phyloP scores from a whole-genome alignment of 2,888 invertebrate species.

The Acanthococcus lagerstroemiae region DNA sequence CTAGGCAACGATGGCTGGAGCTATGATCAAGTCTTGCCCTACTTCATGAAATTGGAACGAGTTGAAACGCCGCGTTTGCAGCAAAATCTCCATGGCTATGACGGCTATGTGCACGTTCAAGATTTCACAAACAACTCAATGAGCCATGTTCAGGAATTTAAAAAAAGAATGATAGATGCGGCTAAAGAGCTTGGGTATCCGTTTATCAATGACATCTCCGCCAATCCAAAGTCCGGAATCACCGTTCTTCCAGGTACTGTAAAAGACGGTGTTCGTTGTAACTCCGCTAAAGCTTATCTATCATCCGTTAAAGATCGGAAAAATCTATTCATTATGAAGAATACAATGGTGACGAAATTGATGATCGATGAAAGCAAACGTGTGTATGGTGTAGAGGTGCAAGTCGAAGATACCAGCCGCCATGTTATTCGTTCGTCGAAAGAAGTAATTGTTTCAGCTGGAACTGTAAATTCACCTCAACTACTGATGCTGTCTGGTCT shows the following conservation, averaged over 20 bases:
- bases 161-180: constrained; percentile 47
- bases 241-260: constrained; percentile 32
- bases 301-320: constrained; percentile 52
- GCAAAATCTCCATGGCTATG: not conserved
- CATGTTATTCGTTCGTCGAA: constrained; percentile 53
- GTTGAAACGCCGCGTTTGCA: constrained; percentile 33
- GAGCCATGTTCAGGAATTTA: not conserved
- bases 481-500: constrained; percentile 77
- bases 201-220: not conserved
- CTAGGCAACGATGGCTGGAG: constrained; percentile 55
- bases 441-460: constrained; percentile 78
- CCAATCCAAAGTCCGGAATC: not conserved
- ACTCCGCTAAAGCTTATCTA: constrained; percentile 71
- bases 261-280: constrained; percentile 62
- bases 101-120: not conserved
- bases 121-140: not conserved
- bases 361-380: constrained; percentile 50
- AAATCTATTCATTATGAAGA: constrained; percentile 63
- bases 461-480: constrained; percentile 69
- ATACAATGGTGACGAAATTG: constrained; percentile 58
- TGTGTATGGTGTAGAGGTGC: constrained; percentile 57
- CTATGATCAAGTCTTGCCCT: constrained; percentile 43
- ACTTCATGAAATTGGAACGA: constrained; percentile 42
- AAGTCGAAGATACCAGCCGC: constrained; percentile 44
- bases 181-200: not conserved